Evolutionary conservation across 2,888 invertebrate genomes (phyloP).

Genomic region (Callinectes sapidus): DNA sequence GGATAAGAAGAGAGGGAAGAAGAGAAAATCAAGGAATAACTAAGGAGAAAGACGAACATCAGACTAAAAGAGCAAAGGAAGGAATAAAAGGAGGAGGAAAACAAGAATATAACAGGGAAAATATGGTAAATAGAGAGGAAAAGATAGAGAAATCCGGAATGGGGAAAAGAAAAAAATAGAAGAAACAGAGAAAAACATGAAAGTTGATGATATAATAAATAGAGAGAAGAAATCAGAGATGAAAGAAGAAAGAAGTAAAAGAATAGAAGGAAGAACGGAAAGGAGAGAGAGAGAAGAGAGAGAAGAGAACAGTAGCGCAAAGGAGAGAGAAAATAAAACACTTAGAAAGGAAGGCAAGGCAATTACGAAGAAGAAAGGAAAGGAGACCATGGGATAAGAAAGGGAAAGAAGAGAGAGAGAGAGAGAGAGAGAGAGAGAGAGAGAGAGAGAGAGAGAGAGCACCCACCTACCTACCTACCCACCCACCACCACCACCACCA

Average conservation of each 20-base stretch:
- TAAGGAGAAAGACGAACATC: background rate
- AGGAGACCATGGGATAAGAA: background rate
- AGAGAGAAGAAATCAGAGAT: background rate
- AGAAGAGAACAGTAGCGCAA: background rate
- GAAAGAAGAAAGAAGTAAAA: background rate
- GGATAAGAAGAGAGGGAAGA: too few relatives aligned
- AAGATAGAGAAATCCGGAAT: background rate
- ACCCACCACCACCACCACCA: background rate
- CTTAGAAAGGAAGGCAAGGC: background rate
- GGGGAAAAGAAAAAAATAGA: background rate
- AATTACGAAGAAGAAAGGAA: background rate
- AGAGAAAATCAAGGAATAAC: too few relatives aligned
- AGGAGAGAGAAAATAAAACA: background rate
- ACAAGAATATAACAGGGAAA: background rate
- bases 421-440: constrained; percentile 7
- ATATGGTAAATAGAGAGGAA: background rate
- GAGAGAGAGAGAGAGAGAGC: background rate
- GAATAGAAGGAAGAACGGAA: background rate
- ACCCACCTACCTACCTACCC: background rate
- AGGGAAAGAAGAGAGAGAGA: background rate
- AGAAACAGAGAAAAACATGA: background rate
- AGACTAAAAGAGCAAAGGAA: background rate
- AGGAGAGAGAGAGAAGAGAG: background rate
- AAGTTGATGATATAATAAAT: background rate
- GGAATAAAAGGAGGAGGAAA: background rate